Conservation (phyloP, 1,140 invertebrate genomes). For the Psix sp. region DNA sequence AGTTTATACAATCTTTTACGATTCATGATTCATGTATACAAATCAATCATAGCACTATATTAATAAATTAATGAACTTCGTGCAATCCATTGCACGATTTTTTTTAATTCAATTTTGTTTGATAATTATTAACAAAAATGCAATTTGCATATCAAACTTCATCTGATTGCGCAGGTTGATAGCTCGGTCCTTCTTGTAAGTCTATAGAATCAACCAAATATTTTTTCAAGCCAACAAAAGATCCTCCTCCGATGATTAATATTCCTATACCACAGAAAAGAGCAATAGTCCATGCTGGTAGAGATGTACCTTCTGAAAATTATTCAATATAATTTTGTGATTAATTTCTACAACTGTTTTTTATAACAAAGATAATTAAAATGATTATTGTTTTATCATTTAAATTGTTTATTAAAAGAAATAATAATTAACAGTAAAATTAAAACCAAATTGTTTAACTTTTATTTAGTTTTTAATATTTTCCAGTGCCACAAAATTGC, state of each 20-base stretch:
- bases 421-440: no score
- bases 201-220: conserved; percentile 76
- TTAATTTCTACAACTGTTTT: no score
- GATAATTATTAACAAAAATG: background rate
- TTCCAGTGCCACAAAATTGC: background rate
- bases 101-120: background rate
- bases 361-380: no score
- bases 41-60: conserved; percentile 20
- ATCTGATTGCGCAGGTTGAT: conserved; percentile 71
- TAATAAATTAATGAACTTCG: conserved; percentile 30
- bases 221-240: conserved; percentile 83
- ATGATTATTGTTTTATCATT: no score
- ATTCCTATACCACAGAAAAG: conserved; percentile 82
- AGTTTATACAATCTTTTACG: conserved; percentile 47
- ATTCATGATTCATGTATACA: conserved; percentile 28
- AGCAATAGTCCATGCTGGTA: conserved; percentile 86
- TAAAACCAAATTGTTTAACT: no score
- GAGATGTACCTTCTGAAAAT: conserved; percentile 80
- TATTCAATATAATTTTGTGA: conserved; percentile 57
- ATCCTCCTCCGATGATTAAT: conserved; percentile 80
- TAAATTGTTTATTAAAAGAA: no score
- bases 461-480: no score
- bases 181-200: conserved; percentile 57
- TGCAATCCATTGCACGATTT: background rate
- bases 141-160: conserved; percentile 62